Evolutionary conservation across 2,888 invertebrate genomes (phyloP).

Genomic region (Xanthia icteritia): DNA sequence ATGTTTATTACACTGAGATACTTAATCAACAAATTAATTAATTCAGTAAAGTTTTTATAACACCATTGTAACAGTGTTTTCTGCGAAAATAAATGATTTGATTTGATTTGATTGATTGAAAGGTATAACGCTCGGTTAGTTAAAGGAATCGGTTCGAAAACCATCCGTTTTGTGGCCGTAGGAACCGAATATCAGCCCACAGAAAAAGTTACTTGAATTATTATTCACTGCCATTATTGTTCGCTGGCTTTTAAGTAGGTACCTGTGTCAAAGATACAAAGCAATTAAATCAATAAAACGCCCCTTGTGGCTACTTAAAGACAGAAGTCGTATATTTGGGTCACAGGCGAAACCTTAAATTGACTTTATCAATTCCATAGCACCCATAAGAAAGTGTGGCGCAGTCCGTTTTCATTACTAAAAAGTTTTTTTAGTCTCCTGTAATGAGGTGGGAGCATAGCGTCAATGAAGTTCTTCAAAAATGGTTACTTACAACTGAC

Average conservation of each 20-base stretch:
- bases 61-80: too few species aligned
- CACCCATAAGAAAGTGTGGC: neutral
- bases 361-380: slow-evolving; percentile 22
- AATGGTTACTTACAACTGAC: too few species aligned
- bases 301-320: slow-evolving; percentile 35
- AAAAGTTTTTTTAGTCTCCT: neutral
- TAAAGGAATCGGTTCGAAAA: neutral
- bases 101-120: too few species aligned
- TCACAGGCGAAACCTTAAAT: slow-evolving; percentile 38
- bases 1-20: neutral
- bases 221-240: neutral
- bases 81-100: too few species aligned
- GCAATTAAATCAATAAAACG: slow-evolving; percentile 47
- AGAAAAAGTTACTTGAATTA: neutral
- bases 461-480: too few species aligned
- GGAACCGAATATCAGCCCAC: neutral
- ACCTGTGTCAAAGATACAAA: slow-evolving; percentile 2
- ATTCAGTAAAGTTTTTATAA: too few species aligned
- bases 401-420: neutral
- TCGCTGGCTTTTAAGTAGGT: neutral
- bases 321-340: slow-evolving; percentile 37
- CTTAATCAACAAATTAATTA: neutral
- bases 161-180: neutral
- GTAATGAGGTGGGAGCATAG: neutral
- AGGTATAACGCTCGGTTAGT: neutral